Conservation (phyloP, 2,113 vertebrate genomes). For the Ailuropoda melanoleuca region DNA sequence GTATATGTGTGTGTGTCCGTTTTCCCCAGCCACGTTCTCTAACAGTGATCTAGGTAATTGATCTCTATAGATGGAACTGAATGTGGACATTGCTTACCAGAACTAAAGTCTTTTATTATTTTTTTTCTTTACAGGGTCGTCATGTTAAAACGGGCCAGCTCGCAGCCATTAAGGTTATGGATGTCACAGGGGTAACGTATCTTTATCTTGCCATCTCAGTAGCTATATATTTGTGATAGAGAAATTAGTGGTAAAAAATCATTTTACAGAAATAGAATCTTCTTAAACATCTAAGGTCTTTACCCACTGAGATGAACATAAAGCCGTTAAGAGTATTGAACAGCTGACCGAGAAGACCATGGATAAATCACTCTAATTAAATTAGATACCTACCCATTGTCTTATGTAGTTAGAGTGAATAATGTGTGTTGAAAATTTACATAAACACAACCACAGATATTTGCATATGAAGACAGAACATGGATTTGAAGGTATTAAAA, state of each 20-base stretch:
- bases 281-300: constrained; percentile 20
- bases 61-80: neutral
- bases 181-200: constrained; percentile 96
- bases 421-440: neutral
- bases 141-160: constrained; percentile 99
- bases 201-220: constrained; percentile 27
- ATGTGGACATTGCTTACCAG: neutral
- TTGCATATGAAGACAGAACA: constrained; percentile 54
- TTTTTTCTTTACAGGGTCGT: constrained; percentile 91
- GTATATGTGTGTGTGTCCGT: neutral
- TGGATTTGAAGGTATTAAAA: constrained; percentile 61
- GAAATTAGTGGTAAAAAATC: neutral
- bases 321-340: neutral
- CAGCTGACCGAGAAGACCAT: neutral
- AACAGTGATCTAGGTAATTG: neutral
- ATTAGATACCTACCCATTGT: neutral
- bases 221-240: neutral
- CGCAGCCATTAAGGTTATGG: constrained; percentile 99
- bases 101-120: constrained; percentile 22
- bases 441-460: constrained; percentile 53
- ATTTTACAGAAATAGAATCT: neutral
- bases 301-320: neutral
- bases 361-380: constrained; percentile 30
- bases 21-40: neutral
- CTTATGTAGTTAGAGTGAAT: neutral